A percentile compares a stretch with the other conserved stretches of the same genome.
Conservation (phyloP, 2,797 vertebrate species). For the Enteromius radiatus region DNA sequence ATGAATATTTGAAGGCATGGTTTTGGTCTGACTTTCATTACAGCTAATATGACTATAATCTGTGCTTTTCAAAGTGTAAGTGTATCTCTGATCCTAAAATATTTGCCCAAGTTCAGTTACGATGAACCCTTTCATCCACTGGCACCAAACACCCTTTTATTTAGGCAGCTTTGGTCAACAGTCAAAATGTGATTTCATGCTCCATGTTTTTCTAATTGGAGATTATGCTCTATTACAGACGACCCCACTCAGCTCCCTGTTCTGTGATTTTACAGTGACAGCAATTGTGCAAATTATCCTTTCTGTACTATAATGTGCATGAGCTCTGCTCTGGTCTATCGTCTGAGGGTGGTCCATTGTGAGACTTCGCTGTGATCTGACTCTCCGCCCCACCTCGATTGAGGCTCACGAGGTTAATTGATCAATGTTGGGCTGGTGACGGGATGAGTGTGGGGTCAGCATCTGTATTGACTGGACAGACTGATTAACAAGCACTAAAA, state of each 20-base stretch:
- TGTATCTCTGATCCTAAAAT: constrained; percentile 17
- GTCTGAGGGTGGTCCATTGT: neutral
- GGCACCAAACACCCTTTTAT: constrained; percentile 12
- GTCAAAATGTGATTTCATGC: constrained; percentile 37
- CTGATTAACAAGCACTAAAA: constrained; percentile 65
- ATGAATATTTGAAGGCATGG: neutral
- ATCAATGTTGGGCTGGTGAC: constrained; percentile 55
- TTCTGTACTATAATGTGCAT: neutral
- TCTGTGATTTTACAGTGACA: constrained; percentile 31
- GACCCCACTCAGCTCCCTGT: constrained; percentile 10
- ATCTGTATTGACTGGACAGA: constrained; percentile 57
- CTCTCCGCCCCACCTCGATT: constrained; percentile 23
- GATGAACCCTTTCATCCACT: constrained; percentile 3
- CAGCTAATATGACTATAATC: constrained; percentile 38
- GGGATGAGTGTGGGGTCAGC: constrained; percentile 59
- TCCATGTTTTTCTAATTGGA: constrained; percentile 22
- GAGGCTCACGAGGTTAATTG: constrained; percentile 55
- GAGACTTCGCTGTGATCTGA: constrained; percentile 15
- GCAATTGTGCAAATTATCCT: constrained; percentile 12
- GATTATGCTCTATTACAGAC: constrained; percentile 26
- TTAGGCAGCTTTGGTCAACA: constrained; percentile 10
- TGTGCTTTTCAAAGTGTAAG: constrained; percentile 13
- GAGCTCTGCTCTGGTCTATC: neutral
- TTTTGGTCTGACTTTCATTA: constrained; percentile 1
- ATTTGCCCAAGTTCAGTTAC: neutral